Percentiles rank a stretch among this genome's conserved stretches.
Conservation (phyloP, 2,797 vertebrate species). For the Labroides dimidiatus region DNA sequence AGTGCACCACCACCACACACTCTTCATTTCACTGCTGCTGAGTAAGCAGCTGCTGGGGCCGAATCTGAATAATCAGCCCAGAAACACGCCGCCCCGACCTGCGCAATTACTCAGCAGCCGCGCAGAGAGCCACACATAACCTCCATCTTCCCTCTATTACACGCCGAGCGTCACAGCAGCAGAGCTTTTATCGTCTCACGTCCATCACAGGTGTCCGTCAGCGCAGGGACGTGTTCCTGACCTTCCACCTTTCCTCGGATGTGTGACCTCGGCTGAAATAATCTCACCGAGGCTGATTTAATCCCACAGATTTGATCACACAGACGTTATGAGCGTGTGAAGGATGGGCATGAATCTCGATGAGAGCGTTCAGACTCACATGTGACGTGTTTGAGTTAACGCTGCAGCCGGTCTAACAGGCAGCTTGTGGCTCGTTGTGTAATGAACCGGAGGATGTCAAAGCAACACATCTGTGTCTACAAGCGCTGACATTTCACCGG, state of each 20-base stretch:
- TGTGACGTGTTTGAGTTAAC: constrained; percentile 1
- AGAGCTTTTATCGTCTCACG: background rate
- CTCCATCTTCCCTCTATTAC: background rate
- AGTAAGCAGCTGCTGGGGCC: constrained; percentile 62
- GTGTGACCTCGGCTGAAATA: background rate
- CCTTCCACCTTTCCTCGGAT: constrained; percentile 14
- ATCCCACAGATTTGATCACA: constrained; percentile 33
- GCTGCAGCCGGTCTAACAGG: background rate
- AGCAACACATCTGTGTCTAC: background rate
- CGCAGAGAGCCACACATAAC: constrained; percentile 20
- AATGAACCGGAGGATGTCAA: background rate
- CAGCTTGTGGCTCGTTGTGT: background rate
- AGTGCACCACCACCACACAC: constrained; percentile 47
- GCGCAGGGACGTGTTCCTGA: constrained; percentile 9
- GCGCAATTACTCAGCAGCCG: constrained; percentile 45
- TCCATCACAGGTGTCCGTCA: background rate
- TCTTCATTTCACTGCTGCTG: constrained; percentile 56
- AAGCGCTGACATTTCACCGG: background rate
- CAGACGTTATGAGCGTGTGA: background rate
- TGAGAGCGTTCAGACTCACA: background rate
- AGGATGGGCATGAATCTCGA: background rate
- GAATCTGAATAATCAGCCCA: constrained; percentile 61
- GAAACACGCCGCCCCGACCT: constrained; percentile 42
- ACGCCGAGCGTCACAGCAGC: background rate
- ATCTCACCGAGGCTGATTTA: constrained; percentile 22